Conservation (phyloP, 2,797 vertebrate genomes). For the Labroides dimidiatus region DNA sequence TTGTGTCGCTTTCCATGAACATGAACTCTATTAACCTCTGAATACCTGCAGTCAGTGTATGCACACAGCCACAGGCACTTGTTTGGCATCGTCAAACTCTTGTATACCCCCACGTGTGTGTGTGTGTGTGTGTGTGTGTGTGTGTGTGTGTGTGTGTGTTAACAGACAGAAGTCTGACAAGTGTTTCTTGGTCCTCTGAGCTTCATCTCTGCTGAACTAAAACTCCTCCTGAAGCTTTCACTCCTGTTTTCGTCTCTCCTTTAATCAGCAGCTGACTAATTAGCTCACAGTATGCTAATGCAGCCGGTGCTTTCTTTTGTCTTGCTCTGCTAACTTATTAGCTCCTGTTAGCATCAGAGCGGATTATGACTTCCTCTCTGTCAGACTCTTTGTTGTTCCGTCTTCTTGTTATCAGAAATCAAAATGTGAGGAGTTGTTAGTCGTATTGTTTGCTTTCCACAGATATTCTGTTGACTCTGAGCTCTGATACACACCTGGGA, state of each 20-base stretch:
- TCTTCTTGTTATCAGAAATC: no score
- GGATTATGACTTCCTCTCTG: slow-evolving; percentile 55
- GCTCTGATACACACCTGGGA: no score
- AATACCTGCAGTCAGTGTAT: not conserved
- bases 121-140: no score
- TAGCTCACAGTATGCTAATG: slow-evolving; percentile 78
- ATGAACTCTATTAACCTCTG: not conserved
- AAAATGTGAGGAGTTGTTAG: no score
- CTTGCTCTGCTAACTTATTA: slow-evolving; percentile 82
- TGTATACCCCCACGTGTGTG: not conserved
- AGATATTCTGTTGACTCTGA: no score
- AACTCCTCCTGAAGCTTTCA: slow-evolving; percentile 62
- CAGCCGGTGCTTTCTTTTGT: slow-evolving; percentile 51
- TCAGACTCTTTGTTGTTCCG: no score
- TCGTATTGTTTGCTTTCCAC: no score
- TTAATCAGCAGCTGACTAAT: slow-evolving; percentile 80
- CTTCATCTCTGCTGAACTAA: slow-evolving; percentile 31
- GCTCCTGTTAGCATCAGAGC: slow-evolving; percentile 78
- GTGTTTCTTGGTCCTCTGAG: slow-evolving; percentile 12
- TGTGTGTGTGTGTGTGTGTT: not conserved
- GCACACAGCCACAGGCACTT: no score
- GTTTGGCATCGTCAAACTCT: not conserved
- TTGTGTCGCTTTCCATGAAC: not conserved
- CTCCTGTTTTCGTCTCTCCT: slow-evolving; percentile 71
- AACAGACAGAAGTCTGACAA: slow-evolving; percentile 16